Evolutionary conservation across 2,113 vertebrate species (phyloP).

Genomic region (Montifringilla adamsi): DNA sequence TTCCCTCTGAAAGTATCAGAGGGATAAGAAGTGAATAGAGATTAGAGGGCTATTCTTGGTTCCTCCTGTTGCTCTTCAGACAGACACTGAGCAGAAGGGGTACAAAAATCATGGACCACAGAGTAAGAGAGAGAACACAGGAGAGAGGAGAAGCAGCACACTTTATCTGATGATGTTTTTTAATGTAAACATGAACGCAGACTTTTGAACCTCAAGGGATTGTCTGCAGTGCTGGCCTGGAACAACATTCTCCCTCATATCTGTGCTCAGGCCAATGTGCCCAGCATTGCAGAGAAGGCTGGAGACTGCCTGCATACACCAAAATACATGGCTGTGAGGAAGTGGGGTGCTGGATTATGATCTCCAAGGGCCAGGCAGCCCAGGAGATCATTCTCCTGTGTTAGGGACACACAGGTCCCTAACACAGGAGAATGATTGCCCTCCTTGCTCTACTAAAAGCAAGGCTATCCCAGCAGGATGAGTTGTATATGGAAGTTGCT

Average conservation of each 20-base stretch:
- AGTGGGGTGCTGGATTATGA: background rate
- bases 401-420: background rate
- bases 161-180: background rate
- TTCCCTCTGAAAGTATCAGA: background rate
- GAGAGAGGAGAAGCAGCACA: background rate
- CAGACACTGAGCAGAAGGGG: background rate
- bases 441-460: background rate
- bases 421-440: background rate
- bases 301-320: background rate
- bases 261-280: background rate
- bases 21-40: background rate
- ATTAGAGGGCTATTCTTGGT: constrained; percentile 32
- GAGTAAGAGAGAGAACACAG: background rate
- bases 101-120: background rate
- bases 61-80: background rate
- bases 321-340: background rate
- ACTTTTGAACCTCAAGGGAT: background rate
- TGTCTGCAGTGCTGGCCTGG: background rate
- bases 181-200: background rate
- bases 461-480: background rate
- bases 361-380: background rate
- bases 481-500: background rate
- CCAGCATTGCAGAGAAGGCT: background rate
- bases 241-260: rapidly evolving
- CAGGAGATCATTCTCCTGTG: too few relatives aligned